Evolutionary conservation across 2,797 vertebrate genomes (phyloP).

Genomic region (Lepus oiostolus): DNA sequence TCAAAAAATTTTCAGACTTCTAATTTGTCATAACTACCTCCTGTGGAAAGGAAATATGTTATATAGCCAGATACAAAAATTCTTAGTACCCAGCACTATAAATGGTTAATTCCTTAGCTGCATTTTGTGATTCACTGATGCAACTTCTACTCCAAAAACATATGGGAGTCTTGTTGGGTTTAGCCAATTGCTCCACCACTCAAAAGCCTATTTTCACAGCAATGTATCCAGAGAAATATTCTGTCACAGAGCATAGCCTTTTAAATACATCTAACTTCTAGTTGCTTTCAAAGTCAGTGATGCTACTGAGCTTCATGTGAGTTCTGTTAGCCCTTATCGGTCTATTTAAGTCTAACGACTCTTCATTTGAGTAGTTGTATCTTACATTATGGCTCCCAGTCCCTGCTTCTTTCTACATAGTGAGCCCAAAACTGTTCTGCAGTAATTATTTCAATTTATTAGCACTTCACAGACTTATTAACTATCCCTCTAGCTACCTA

Average conservation of each 20-base stretch:
- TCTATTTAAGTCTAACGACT: constrained; percentile 18
- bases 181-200: constrained; percentile 51
- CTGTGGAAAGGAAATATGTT: constrained; percentile 99
- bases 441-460: constrained; percentile 29
- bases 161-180: constrained; percentile 63
- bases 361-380: neutral
- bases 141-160: constrained; percentile 78
- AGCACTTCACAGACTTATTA: neutral
- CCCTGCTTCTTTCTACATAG: neutral
- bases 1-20: constrained; percentile 99
- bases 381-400: neutral
- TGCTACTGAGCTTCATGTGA: neutral
- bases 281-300: constrained; percentile 42
- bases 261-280: constrained; percentile 59
- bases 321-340: neutral
- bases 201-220: constrained; percentile 62
- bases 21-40: constrained; percentile 99
- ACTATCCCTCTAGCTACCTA: neutral
- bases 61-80: constrained; percentile 92
- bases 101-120: constrained; percentile 86
- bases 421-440: neutral
- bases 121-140: constrained; percentile 81
- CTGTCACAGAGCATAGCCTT: constrained; percentile 51
- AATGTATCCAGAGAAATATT: constrained; percentile 61
- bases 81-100: constrained; percentile 88